A percentile compares a stretch with the other conserved stretches of the same genome.
These are phyloP conservation scores for Urophycis tenuis DNA, from an alignment of 2,797 vertebrate species.

Conservation along the genomic window DNA sequence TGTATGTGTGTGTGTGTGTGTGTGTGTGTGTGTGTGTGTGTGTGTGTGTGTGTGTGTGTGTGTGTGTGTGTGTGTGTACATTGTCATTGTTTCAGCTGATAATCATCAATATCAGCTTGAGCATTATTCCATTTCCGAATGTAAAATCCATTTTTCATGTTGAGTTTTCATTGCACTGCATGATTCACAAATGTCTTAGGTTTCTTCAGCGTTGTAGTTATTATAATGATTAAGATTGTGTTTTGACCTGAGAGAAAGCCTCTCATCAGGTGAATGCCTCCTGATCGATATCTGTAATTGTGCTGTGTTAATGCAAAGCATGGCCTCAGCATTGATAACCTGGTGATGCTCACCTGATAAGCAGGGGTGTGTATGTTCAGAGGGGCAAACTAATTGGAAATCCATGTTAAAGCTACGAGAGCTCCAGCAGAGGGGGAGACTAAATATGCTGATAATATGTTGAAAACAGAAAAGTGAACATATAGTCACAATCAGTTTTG, in stretches of 20 bases:
- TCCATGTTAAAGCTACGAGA: slow-evolving; percentile 13
- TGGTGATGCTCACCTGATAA: slow-evolving; percentile 69
- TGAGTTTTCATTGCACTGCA: neutral
- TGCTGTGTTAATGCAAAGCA: slow-evolving; percentile 68
- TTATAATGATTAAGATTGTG: neutral
- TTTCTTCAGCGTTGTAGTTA: neutral
- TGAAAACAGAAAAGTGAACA: too few relatives aligned
- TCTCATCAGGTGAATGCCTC: slow-evolving; percentile 64
- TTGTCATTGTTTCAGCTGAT: neutral
- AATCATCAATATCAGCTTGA: neutral
- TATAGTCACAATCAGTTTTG: too few relatives aligned
- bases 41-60: too few relatives aligned
- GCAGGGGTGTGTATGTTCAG: slow-evolving; percentile 30
- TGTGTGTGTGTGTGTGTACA: neutral
- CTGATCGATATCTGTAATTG: slow-evolving; percentile 71
- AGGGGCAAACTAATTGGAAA: slow-evolving; percentile 27
- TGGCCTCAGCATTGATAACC: slow-evolving; percentile 66
- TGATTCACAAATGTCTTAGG: neutral
- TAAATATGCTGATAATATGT: too few relatives aligned
- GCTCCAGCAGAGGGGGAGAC: slow-evolving; percentile 13
- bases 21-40: too few relatives aligned
- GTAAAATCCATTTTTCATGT: neutral
- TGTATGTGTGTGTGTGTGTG: too few relatives aligned
- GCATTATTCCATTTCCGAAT: neutral
- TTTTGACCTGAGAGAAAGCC: slow-evolving; percentile 49